Evolutionary conservation across 37 sponge, comb jelly and placozoan species (phyloP), one percentile per base, ranked within the genome.

Genomic region (Spongia lamella): DNA sequence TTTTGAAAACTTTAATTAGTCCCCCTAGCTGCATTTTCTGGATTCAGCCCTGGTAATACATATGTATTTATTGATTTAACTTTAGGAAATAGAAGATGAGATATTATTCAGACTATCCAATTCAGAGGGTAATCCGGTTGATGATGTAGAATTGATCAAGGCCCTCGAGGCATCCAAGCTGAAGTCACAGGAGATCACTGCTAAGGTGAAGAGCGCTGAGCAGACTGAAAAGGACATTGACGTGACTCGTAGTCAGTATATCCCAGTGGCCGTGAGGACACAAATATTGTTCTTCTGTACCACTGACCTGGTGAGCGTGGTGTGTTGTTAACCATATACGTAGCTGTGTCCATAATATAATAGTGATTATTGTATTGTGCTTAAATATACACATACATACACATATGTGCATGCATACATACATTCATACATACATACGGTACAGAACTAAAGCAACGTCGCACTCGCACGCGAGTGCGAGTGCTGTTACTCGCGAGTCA

Each of bases 231-330:
- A 70, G 58, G 98, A 93, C 79, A 97, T 97, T 72, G 98, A 97
- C 56, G 55, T 21, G n/a, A 97, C 95, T 1, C 84, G 98, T 21
- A 91, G 90, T 50, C 56, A 82, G 80, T 97, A 97, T 74, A 88
- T 94, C 1, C 98, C 98, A 32, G 98, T 97, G 56, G 95, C 98
- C 0, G 83, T 90, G 15, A 85, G 94, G 53, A 94, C 98, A 59
- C 92, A 86, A 67, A 78, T 97, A 50, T 85, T 97, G 37, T 97
- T 97, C 95, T 97, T 97, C 85, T 97, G 98, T 39, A 94, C 93
- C 57, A 91, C 89, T 55, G 98, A 97, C 76, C 87, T 97, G 59
- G 75, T 76, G n/a, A 62, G 78, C 9, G 47, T 43, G 9, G n/a
- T n/a, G n/a, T n/a, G n/a, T n/a, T n/a, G n/a, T n/a, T n/a, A n/a